Evolutionary conservation across 2,797 vertebrate genomes (phyloP), one percentile per base, ranked within the genome.

Genomic region (Triplophysa bombifrons): DNA sequence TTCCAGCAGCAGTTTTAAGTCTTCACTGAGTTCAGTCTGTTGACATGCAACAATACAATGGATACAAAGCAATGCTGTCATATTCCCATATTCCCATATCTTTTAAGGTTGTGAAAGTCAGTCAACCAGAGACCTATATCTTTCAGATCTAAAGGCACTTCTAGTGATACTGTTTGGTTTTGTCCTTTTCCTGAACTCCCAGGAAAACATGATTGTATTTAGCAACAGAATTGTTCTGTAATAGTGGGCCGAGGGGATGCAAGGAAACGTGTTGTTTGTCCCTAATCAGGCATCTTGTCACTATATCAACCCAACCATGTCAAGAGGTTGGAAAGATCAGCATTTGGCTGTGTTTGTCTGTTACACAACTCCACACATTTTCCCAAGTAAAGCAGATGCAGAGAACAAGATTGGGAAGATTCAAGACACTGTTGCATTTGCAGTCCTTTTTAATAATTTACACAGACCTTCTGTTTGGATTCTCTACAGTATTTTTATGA

Each of bases 81-180:
- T 50, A 22, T 51, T 53, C 50, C 20, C 64, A 74, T 22, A 55
- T 9, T 66, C 16, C 34, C 34, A 19, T 44, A 27, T 27, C 5
- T 27, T 27, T 13, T 27, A 75, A 53, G 30, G 17, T 44, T 17
- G 8, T 9, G 10, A 3, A 61, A 61, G 8, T 70, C 44, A 70
- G 55, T 61, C 75, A 51, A 22, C 53, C 48, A 56, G 30, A 63
- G 60, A 30, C 25, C 56, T 5, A 30, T 81, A 80, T 78, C 76
- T 55, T 64, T 44, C 13, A 38, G 73, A 76, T 50, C 51, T 78
- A 22, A n/a, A 76, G 17, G 5, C 14, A 51, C 5, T n/a, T 70
- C 20, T 25, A 30, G 63, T 77, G 78, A 76, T 27, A 53, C 78
- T 56, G 78, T 80, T 84, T 83, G 80, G 17, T 41, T 22, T 60